Percentiles rank a stretch among this genome's conserved stretches.
Evolutionary conservation across 2,113 vertebrate genomes (phyloP).

Genomic region (Acinonyx jubatus): DNA sequence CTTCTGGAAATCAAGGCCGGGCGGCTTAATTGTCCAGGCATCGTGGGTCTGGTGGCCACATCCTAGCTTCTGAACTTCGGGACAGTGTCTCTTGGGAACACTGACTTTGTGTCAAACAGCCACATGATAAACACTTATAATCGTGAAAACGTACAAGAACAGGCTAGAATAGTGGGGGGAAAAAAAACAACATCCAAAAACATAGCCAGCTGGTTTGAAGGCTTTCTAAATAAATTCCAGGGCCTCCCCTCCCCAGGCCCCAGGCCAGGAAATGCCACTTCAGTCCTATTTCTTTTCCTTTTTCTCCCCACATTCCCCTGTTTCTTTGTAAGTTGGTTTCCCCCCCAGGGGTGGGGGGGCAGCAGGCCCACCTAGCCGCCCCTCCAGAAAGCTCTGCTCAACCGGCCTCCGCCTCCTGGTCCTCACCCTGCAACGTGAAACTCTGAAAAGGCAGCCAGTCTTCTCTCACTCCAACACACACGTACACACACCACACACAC

Average conservation of each 20-base stretch:
- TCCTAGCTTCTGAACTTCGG: not conserved
- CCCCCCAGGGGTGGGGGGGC: not conserved
- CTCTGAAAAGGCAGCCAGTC: not conserved
- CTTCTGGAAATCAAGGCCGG: not conserved
- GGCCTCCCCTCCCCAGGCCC: not conserved
- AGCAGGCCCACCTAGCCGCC: not conserved
- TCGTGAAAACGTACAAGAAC: not conserved
- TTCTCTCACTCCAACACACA: not conserved
- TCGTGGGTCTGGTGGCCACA: not conserved
- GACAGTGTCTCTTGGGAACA: not conserved
- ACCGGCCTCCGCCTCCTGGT: not conserved
- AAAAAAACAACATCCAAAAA: not conserved
- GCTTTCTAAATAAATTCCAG: slow-evolving; percentile 26
- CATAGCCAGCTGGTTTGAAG: not conserved
- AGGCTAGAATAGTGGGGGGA: not conserved
- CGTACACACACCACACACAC: not conserved
- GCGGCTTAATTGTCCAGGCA: not conserved
- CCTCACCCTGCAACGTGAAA: not conserved
- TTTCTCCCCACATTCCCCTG: fast-evolving
- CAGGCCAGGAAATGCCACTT: slow-evolving; percentile 32
- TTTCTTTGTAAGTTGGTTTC: not conserved
- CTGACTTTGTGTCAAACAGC: not conserved
- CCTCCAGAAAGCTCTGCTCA: not conserved
- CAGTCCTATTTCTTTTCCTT: not conserved
- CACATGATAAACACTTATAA: not conserved